phyloP scores from a whole-genome alignment of 1,140 invertebrate species.

The Wiebesia pumilae region DNA sequence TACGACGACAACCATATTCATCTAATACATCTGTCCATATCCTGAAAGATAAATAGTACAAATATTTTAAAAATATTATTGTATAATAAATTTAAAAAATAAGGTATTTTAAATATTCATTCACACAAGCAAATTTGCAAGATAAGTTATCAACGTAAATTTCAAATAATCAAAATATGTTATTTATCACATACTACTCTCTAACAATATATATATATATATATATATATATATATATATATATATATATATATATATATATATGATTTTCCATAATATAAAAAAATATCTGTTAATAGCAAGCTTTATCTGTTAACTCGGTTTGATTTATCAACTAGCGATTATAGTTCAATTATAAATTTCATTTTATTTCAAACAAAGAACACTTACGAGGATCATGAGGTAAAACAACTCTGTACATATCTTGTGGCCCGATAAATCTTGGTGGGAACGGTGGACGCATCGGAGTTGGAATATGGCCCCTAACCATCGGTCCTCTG shows the following conservation, averaged over 20 bases:
- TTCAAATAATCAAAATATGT: no score
- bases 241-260: no score
- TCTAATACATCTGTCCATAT: slow-evolving; percentile 17
- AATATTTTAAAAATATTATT: no score
- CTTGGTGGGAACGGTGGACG: slow-evolving; percentile 20
- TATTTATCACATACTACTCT: no score
- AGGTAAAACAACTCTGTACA: slow-evolving; percentile 29
- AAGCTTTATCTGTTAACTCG: no score
- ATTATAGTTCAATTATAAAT: neutral
- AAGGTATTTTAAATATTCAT: no score
- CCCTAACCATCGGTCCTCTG: neutral
- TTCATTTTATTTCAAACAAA: neutral
- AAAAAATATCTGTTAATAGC: neutral
- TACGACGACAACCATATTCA: neutral
- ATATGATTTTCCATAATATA: no score
- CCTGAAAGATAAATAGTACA: neutral
- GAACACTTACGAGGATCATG: slow-evolving; percentile 17
- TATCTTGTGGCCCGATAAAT: slow-evolving; percentile 1
- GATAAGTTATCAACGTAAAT: no score
- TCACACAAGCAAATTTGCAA: no score
- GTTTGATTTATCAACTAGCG: neutral
- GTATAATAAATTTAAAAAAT: no score
- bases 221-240: no score
- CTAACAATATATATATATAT: no score
- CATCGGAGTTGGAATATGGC: neutral